Percentiles rank a stretch among this genome's conserved stretches.
Conservation (phyloP, 2,113 vertebrate species). For the Prunella fulvescens region DNA sequence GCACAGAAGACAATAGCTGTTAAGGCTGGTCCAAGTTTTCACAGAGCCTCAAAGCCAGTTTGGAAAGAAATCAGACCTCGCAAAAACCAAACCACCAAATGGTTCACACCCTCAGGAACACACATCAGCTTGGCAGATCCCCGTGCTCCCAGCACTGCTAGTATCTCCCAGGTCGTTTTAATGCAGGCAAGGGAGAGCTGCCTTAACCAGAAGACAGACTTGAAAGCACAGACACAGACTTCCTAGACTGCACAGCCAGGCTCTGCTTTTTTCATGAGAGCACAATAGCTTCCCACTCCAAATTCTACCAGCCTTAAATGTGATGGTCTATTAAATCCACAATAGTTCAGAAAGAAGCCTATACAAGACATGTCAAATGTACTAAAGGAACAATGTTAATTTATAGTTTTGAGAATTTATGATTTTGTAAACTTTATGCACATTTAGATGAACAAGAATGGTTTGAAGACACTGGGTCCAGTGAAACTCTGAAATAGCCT, state of each 20-base stretch:
- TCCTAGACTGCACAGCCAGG: background rate
- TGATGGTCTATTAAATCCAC: background rate
- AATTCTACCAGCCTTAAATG: background rate
- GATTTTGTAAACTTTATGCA: background rate
- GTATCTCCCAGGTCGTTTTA: background rate
- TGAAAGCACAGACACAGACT: background rate
- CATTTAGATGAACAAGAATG: background rate
- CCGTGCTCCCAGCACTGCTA: background rate
- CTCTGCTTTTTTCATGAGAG: background rate
- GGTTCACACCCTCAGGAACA: background rate
- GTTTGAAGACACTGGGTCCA: background rate
- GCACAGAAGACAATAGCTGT: background rate
- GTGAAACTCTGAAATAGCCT: background rate
- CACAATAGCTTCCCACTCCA: background rate
- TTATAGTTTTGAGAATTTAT: background rate
- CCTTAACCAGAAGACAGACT: background rate
- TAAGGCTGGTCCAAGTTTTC: background rate
- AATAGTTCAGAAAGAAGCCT: background rate
- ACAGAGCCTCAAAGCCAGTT: background rate
- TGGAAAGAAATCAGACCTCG: background rate
- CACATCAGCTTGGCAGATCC: background rate
- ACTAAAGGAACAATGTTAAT: background rate
- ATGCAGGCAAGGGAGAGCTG: background rate
- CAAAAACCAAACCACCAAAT: background rate
- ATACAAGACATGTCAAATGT: background rate